Percentiles rank a stretch among this genome's conserved stretches.
phyloP scores from a whole-genome alignment of 2,113 vertebrate species.

The Carassius auratus region DNA sequence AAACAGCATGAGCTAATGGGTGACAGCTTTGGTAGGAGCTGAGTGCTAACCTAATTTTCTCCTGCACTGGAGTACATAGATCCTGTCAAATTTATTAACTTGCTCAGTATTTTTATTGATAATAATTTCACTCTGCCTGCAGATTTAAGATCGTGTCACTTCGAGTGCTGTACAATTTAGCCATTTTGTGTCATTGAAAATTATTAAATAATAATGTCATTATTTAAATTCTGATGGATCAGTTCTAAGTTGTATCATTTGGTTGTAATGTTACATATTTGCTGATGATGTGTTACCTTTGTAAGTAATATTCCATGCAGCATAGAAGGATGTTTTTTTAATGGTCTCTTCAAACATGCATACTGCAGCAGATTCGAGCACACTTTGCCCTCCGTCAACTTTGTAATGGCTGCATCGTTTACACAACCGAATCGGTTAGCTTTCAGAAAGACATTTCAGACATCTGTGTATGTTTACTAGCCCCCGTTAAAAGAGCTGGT shows the following conservation, averaged over 20 bases:
- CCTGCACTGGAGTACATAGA: constrained; percentile 12
- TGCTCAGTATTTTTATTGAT: constrained; percentile 18
- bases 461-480: constrained; percentile 66
- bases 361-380: no score
- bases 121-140: constrained; percentile 48
- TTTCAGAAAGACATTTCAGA: constrained; percentile 54
- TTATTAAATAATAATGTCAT: not conserved
- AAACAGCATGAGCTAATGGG: constrained; percentile 35
- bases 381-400: not conserved
- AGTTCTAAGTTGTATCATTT: not conserved
- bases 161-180: not conserved
- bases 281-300: not conserved
- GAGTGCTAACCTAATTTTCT: constrained; percentile 55
- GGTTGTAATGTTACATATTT: not conserved
- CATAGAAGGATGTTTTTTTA: no score
- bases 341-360: no score
- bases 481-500: constrained; percentile 40
- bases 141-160: not conserved
- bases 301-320: not conserved
- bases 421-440: not conserved
- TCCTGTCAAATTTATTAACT: constrained; percentile 32
- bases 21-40: constrained; percentile 52
- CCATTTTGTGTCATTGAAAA: constrained; percentile 13
- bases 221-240: no score
- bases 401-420: not conserved